Evolutionary conservation across 2,888 invertebrate genomes (phyloP).

Genomic region (Pseudeuparius sepicola): DNA sequence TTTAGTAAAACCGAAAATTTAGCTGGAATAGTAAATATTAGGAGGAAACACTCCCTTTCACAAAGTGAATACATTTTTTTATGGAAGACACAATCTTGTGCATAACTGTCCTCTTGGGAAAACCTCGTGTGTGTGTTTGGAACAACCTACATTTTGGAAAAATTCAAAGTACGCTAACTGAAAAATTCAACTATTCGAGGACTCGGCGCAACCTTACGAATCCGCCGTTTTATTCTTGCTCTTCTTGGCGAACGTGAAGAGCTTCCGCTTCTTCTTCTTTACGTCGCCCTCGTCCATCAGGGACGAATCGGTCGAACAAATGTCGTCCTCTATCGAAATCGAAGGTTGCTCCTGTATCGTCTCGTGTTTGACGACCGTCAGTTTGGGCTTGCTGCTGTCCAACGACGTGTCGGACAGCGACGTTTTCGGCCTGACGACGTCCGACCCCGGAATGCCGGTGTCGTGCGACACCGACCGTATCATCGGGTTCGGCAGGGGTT

Average conservation of each 20-base stretch:
- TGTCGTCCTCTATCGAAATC: conserved; percentile 52
- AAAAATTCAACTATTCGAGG: too few species aligned
- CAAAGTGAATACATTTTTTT: too few species aligned
- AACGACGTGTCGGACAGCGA: conserved; percentile 44
- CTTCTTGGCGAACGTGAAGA: conserved; percentile 52
- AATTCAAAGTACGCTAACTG: too few species aligned
- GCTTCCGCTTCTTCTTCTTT: conserved; percentile 51
- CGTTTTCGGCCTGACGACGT: conserved; percentile 36
- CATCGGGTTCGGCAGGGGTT: conserved; percentile 31
- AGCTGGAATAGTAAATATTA: too few species aligned
- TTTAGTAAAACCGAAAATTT: too few species aligned
- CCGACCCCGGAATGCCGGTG: conserved; percentile 36
- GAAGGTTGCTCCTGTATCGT: conserved; percentile 32
- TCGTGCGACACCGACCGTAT: conserved; percentile 45
- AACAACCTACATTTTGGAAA: too few species aligned
- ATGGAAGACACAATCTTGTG: too few species aligned
- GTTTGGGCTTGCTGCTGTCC: conserved; percentile 25
- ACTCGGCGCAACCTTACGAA: too few species aligned
- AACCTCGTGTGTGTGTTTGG: too few species aligned
- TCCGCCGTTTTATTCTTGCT: conserved; percentile 24
- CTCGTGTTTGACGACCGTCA: conserved; percentile 20
- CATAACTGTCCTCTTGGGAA: too few species aligned
- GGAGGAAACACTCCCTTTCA: too few species aligned
- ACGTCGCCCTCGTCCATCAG: conserved; percentile 53
- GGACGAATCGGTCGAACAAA: conserved; percentile 60